Conservation (phyloP, 2,888 invertebrate genomes). For the Protodeltote pygarga region DNA sequence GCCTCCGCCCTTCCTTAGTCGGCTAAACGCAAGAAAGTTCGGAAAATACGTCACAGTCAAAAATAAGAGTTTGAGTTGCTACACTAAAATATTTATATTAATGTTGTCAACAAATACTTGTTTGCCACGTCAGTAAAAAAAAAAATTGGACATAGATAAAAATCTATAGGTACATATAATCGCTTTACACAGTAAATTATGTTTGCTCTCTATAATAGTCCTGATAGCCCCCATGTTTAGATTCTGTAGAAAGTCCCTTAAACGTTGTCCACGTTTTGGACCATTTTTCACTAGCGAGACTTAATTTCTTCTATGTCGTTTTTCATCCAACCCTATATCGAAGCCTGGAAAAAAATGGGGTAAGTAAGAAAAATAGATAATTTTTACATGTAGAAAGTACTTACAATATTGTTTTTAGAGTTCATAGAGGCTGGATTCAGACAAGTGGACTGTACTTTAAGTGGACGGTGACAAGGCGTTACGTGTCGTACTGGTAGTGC, state of each 20-base stretch:
- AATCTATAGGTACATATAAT: constrained; percentile 14
- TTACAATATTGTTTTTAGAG: not conserved
- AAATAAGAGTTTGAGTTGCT: too few species aligned
- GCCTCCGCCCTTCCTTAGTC: too few species aligned
- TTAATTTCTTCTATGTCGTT: constrained; percentile 80
- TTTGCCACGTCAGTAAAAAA: not conserved
- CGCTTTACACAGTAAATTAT: constrained; percentile 37
- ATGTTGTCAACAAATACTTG: not conserved
- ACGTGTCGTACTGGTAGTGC: too few species aligned
- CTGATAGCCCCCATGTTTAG: constrained; percentile 37
- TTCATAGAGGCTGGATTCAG: too few species aligned
- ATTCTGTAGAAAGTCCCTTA: constrained; percentile 46
- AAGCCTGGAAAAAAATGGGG: constrained; percentile 11
- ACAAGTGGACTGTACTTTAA: too few species aligned
- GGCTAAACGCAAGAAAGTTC: too few species aligned
- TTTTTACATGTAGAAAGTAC: not conserved
- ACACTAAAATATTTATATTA: not conserved
- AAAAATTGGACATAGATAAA: not conserved
- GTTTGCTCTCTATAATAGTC: constrained; percentile 46
- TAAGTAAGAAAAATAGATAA: constrained; percentile 26
- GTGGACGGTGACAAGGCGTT: too few species aligned
- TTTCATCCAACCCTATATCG: constrained; percentile 77
- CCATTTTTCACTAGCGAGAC: constrained; percentile 81
- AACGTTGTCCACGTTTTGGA: constrained; percentile 67
- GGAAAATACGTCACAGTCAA: too few species aligned